Conservation (phyloP, 2,113 vertebrate species). For the Ivindomyrus marchei region DNA sequence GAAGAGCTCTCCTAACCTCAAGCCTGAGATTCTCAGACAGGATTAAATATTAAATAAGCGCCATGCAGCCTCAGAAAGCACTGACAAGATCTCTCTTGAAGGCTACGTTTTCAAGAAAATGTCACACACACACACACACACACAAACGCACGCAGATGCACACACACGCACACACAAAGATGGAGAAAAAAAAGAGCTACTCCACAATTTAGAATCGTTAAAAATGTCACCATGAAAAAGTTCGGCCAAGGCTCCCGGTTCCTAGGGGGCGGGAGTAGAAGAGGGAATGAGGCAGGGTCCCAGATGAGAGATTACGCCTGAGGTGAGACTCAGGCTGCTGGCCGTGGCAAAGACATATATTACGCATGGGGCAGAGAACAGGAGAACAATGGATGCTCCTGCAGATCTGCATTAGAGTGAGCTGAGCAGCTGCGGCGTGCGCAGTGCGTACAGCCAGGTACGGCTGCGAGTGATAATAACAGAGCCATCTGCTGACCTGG, state of each 20-base stretch:
- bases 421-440: slow-evolving; percentile 87
- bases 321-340: slow-evolving; percentile 90
- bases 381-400: slow-evolving; percentile 77
- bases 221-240: slow-evolving; percentile 23
- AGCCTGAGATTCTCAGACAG: slow-evolving; percentile 4
- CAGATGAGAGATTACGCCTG: slow-evolving; percentile 61
- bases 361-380: slow-evolving; percentile 79
- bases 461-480: slow-evolving; percentile 86
- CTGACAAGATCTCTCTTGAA: slow-evolving; percentile 21
- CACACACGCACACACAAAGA: not conserved
- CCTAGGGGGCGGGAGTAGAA: not conserved
- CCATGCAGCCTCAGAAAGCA: slow-evolving; percentile 10
- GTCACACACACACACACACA: not conserved
- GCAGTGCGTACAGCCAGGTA: slow-evolving; percentile 85
- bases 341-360: slow-evolving; percentile 89
- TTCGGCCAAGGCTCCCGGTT: slow-evolving; percentile 35
- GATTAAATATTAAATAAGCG: slow-evolving; percentile 25
- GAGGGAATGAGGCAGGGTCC: not conserved
- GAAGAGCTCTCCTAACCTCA: not conserved
- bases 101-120: slow-evolving; percentile 3
- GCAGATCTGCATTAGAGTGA: slow-evolving; percentile 79
- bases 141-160: not conserved
- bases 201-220: not conserved
- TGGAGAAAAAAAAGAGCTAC: not conserved
- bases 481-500: slow-evolving; percentile 94